These are phyloP conservation scores for Fragum whitleyi DNA, from an alignment of 2,888 invertebrate species.

Conservation along the genomic window DNA sequence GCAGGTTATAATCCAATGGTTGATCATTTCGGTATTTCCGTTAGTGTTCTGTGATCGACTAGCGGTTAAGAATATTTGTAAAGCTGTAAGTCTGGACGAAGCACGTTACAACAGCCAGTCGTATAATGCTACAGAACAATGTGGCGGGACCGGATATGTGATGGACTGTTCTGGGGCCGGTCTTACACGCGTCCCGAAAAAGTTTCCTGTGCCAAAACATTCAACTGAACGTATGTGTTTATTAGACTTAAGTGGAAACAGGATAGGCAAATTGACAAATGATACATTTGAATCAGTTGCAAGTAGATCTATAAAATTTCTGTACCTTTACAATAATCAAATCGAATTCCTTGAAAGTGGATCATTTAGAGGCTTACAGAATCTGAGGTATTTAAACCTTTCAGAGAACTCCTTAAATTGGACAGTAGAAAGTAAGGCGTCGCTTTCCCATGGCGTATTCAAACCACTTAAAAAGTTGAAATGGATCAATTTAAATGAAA, in stretches of 20 bases:
- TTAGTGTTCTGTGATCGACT: no score
- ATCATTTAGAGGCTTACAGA: conserved; percentile 9
- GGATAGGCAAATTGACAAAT: background rate
- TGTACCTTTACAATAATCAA: conserved; percentile 15
- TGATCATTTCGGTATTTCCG: no score
- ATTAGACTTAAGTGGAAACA: conserved; percentile 19
- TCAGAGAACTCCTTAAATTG: conserved; percentile 2
- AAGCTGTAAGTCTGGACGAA: background rate
- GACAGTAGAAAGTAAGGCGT: background rate
- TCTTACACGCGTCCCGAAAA: background rate
- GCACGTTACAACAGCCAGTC: background rate
- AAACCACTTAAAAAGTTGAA: conserved; percentile 21
- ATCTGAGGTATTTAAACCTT: conserved; percentile 20
- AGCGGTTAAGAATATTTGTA: background rate
- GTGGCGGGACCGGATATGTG: background rate
- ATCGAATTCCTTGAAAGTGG: background rate
- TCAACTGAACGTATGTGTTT: background rate
- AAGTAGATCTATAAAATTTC: background rate
- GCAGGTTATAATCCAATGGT: no score
- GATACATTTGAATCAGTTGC: background rate
- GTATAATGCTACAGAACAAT: background rate
- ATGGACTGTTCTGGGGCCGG: conserved; percentile 9
- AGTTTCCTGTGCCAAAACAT: conserved; percentile 3
- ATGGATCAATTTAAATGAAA: conserved; percentile 15
- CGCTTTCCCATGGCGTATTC: conserved; percentile 17